Base-by-base conservation (phyloP, 2,113 vertebrate genomes). In the Coreoperca whiteheadi region DNA sequence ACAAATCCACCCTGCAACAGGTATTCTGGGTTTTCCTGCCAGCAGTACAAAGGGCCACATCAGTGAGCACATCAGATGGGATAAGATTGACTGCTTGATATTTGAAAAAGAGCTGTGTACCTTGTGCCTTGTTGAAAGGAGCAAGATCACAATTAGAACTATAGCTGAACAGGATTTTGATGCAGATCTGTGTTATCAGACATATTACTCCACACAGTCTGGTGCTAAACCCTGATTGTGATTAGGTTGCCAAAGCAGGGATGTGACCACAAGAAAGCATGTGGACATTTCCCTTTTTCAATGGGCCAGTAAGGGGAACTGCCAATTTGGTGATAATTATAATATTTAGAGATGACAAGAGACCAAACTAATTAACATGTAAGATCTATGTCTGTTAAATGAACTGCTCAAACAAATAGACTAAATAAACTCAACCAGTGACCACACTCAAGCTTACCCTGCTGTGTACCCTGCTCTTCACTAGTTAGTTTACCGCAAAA, bases 271-370 rank as follows among this genome's bases (percentile, higher is more conserved):
- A n/a, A 60, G 50, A 79, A 85, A 63, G 25, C 23, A 41, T 72
- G 77, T 86, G 67, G 56, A 86, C 75, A 83, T 79, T 14, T 60
- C 56, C 37, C 34, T 59, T 82, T 54, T 82, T 48, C 75, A 39
- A 53, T 70, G 65, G 78, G 25, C 71, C 70, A 41, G n/a, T 50
- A 21, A 91, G 56, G n/a, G 68, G 81, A 93, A 80, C 78, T 87
- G 81, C 75, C 90, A 92, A 82, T 76, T 48, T 83, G 84, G 91
- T 92, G 94, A 92, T 94, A 94, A 95, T 94, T 92, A 90, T 86
- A 78, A 92, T 94, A 85, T 93, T 95, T 92, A 91, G 84, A 84
- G 79, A 87, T 76, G 84, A 79, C 25, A 15, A 78, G 80, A 85
- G 89, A 88, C 87, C 57, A 46, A 85, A 80, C 81, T 90, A 89